Percentiles rank a stretch among this genome's conserved stretches.
These are phyloP conservation scores for Calephelis perditalis DNA, from an alignment of 2,888 invertebrate species.

Conservation along the genomic window DNA sequence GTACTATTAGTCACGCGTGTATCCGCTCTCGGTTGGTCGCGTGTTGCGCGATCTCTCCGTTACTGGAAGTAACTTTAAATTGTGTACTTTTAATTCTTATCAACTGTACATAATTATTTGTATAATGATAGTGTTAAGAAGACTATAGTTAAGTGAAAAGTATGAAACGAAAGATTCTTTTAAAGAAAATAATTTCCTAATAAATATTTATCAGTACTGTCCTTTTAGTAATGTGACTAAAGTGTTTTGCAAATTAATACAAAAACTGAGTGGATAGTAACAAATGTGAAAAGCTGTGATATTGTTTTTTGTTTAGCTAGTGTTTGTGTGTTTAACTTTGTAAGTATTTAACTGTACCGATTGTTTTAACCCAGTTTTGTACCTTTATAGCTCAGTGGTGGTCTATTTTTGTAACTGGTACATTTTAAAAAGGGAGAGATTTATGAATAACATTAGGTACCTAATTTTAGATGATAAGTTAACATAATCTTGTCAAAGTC, in stretches of 20 bases:
- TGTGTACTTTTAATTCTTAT: slow-evolving; percentile 14
- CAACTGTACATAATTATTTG: slow-evolving; percentile 17
- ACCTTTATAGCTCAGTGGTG: slow-evolving; percentile 3
- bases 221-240: slow-evolving; percentile 18
- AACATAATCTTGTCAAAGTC: too few species aligned
- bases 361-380: not conserved
- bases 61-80: slow-evolving; percentile 25
- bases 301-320: slow-evolving; percentile 9
- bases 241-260: slow-evolving; percentile 17
- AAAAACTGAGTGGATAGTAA: not conserved
- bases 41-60: slow-evolving; percentile 31
- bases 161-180: too few species aligned
- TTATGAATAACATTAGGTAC: too few species aligned
- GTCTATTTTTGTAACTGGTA: slow-evolving; percentile 1
- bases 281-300: slow-evolving; percentile 11
- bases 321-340: slow-evolving; percentile 2
- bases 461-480: too few species aligned
- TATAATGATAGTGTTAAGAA: slow-evolving; percentile 2
- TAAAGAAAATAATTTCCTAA: too few species aligned
- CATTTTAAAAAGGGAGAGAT: not conserved
- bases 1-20: slow-evolving; percentile 74
- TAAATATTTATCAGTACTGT: not conserved
- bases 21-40: slow-evolving; percentile 64
- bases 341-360: not conserved
- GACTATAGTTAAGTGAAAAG: not conserved